A percentile compares a stretch with the other conserved stretches of the same genome.
phyloP scores from a whole-genome alignment of 1,140 invertebrate genomes.

The Sinella curviseta region DNA sequence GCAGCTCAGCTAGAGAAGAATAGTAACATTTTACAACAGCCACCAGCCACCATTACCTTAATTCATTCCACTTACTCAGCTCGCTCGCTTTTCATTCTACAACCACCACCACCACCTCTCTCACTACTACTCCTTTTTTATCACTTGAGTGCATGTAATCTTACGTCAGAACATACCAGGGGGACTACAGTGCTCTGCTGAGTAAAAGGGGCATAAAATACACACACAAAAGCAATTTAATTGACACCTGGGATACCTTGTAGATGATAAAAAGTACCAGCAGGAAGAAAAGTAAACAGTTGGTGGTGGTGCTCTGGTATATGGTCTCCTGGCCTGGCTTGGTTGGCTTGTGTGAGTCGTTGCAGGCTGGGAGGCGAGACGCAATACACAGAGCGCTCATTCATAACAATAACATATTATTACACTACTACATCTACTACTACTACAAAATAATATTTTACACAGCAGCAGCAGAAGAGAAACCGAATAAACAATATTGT shows the following conservation, averaged over 20 bases:
- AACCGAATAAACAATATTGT: not conserved
- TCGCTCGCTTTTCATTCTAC: not conserved
- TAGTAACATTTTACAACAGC: too few species aligned
- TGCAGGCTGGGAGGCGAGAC: slow-evolving; percentile 1
- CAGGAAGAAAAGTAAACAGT: slow-evolving; percentile 19
- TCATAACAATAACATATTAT: not conserved
- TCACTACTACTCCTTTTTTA: not conserved
- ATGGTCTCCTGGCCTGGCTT: too few species aligned
- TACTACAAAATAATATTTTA: not conserved
- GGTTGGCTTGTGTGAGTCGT: too few species aligned
- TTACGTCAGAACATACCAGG: not conserved
- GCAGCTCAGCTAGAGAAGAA: too few species aligned
- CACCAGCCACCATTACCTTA: too few species aligned
- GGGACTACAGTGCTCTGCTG: slow-evolving; percentile 8
- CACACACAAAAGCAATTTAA: slow-evolving; percentile 17
- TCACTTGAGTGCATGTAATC: not conserved
- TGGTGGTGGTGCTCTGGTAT: not conserved
- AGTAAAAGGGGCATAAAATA: slow-evolving; percentile 13
- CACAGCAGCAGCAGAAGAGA: not conserved
- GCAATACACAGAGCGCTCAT: not conserved
- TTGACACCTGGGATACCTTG: slow-evolving; percentile 18
- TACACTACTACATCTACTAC: not conserved
- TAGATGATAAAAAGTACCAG: slow-evolving; percentile 18
- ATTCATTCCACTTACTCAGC: too few species aligned
- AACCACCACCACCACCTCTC: not conserved